Evolutionary conservation across 2,113 vertebrate genomes (phyloP), one percentile per base, ranked within the genome.

Genomic region (Dromas ardeola): DNA sequence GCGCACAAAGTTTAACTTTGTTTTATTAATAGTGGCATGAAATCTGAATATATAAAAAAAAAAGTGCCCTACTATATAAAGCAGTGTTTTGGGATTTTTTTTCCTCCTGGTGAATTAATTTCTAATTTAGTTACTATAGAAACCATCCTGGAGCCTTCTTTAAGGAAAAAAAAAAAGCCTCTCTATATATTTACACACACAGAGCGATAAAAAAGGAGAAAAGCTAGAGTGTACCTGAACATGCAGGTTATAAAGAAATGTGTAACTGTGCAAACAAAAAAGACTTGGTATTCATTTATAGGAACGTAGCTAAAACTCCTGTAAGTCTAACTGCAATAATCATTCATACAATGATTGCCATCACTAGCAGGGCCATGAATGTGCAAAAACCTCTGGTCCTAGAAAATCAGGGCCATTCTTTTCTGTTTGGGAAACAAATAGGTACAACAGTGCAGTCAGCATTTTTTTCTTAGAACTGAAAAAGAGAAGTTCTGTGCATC

Each of bases 121-220:
- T 88, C 97, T 94, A 92, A 93, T 85, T 97, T 92, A 83, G 97
- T 98, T 98, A 94, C 97, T 96, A 97, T 97, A 96, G 97, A 96
- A 98, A 98, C 96, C 12, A 87, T 88, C 93, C 74, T 88, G 58
- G 73, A 92, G 93, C 82, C 61, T 70, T 85, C 84, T 90, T 47
- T 29, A 30, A 91, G 88, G 72, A 19, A 92, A 52, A 78, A 67
- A 76, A 42, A 65, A 38, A 55, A 52, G 8, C 13, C 27, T 74
- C 49, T 72, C 40, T 82, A 12, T 19, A 32, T 63, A 82, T 96
- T 90, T 92, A 92, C 50, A 86, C 22, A 65, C 40, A 81, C 19
- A 47, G 2, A 86, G 9, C 62, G 22, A 77, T 12, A 66, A 49
- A 71, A 58, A 77, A 53, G n/a, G 26, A 86, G 22, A 58, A 82